These are phyloP conservation scores for Melipona bicolor DNA, from an alignment of 2,888 invertebrate species.

Conservation along the genomic window DNA sequence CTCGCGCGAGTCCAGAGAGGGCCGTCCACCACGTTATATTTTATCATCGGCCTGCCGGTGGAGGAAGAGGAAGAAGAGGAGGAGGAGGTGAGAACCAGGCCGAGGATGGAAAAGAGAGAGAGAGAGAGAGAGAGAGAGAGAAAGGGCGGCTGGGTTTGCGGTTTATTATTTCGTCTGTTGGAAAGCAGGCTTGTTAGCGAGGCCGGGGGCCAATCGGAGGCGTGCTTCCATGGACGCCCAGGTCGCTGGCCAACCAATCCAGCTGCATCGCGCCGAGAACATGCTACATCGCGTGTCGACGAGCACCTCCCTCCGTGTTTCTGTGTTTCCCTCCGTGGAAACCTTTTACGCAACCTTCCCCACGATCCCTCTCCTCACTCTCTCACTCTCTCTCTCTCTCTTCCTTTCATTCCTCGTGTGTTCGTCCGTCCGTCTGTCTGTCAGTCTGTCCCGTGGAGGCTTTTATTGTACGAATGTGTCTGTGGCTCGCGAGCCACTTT, in stretches of 20 bases:
- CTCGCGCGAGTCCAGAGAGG: slow-evolving; percentile 42
- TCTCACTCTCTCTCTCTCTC: slow-evolving; percentile 9
- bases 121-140: slow-evolving; percentile 19
- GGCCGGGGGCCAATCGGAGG: slow-evolving; percentile 79
- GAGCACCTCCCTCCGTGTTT: slow-evolving; percentile 81
- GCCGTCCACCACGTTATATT: slow-evolving; percentile 57
- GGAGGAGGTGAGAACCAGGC: slow-evolving; percentile 6
- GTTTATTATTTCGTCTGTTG: slow-evolving; percentile 82
- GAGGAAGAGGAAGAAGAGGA: not conserved
- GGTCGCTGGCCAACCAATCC: slow-evolving; percentile 77
- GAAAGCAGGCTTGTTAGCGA: slow-evolving; percentile 81
- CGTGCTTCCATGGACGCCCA: slow-evolving; percentile 82
- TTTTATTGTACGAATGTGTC: slow-evolving; percentile 4
- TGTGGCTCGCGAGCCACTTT: slow-evolving; percentile 39
- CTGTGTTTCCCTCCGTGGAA: slow-evolving; percentile 55
- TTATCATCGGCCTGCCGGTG: slow-evolving; percentile 69
- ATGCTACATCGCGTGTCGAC: slow-evolving; percentile 83
- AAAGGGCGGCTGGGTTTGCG: slow-evolving; percentile 44
- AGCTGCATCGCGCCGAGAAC: slow-evolving; percentile 72
- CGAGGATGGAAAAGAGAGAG: not conserved
- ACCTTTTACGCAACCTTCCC: slow-evolving; percentile 68
- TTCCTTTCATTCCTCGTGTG: slow-evolving; percentile 6
- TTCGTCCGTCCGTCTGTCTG: slow-evolving; percentile 37
- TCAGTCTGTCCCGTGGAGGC: slow-evolving; percentile 15
- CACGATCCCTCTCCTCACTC: slow-evolving; percentile 29